Conservation (phyloP, 2,888 invertebrate species). For the Microplitis manilae region DNA sequence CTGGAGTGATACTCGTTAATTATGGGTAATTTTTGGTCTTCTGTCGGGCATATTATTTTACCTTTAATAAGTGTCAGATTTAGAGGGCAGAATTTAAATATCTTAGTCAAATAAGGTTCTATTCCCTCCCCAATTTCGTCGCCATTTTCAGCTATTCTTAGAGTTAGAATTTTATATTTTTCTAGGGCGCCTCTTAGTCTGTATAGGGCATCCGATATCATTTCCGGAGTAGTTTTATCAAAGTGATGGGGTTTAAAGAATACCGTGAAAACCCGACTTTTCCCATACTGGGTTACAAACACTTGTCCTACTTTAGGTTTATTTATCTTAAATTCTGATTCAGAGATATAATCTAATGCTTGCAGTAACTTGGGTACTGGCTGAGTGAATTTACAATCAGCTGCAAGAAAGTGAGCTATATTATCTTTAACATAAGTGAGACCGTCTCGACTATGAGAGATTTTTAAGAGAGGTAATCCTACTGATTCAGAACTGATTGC, state of each 20-base stretch:
- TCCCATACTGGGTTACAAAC: neutral
- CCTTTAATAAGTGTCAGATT: too few species aligned
- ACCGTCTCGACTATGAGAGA: neutral
- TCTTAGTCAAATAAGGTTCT: too few species aligned
- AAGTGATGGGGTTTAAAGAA: conserved; percentile 12
- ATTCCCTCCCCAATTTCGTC: neutral
- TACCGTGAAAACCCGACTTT: conserved; percentile 17
- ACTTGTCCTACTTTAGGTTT: conserved; percentile 4
- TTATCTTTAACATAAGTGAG: conserved; percentile 17
- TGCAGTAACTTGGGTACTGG: conserved; percentile 23
- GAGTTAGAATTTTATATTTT: neutral
- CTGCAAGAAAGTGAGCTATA: conserved; percentile 36
- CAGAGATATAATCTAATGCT: neutral
- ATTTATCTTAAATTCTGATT: neutral
- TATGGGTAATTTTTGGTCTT: too few species aligned
- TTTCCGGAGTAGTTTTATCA: conserved; percentile 2
- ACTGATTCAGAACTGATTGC: too few species aligned
- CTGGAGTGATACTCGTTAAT: too few species aligned
- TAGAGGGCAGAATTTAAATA: too few species aligned
- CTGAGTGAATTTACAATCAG: conserved; percentile 9
- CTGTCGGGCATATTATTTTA: too few species aligned
- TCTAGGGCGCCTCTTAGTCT: neutral
- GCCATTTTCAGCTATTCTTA: neutral
- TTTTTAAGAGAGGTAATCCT: neutral
- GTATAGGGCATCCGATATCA: neutral